phyloP scores from a whole-genome alignment of 2,797 vertebrate species.

The Telmatherina bonti region DNA sequence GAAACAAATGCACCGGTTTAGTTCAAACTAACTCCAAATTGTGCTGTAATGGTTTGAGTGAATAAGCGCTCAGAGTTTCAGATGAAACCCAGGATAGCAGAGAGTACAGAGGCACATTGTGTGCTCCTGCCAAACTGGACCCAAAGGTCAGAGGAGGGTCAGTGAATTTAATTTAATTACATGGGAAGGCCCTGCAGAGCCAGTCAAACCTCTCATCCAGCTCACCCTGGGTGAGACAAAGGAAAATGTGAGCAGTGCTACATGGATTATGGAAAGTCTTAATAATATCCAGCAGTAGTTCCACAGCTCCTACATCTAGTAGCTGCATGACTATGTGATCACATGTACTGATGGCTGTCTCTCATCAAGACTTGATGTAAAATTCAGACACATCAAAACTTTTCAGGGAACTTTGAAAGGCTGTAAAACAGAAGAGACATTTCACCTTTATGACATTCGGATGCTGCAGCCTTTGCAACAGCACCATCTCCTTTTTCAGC shows the following conservation, averaged over 20 bases:
- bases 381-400: background rate
- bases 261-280: conserved; percentile 60
- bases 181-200: conserved; percentile 66
- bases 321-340: background rate
- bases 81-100: conserved; percentile 51
- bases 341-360: background rate
- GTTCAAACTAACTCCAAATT: conserved; percentile 52
- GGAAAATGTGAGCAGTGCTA: conserved; percentile 55
- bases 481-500: conserved; percentile 88
- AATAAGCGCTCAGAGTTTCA: conserved; percentile 54
- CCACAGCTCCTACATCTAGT: conserved; percentile 10
- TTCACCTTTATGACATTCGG: conserved; percentile 90
- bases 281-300: conserved; percentile 31
- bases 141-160: conserved; percentile 73
- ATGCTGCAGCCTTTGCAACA: conserved; percentile 86
- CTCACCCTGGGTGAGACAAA: conserved; percentile 60
- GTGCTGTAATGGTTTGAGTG: conserved; percentile 56
- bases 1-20: conserved; percentile 19
- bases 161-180: conserved; percentile 78
- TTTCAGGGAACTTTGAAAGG: background rate
- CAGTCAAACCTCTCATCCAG: conserved; percentile 58
- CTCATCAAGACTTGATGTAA: background rate
- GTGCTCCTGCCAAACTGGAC: conserved; percentile 66
- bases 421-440: background rate
- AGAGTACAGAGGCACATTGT: conserved; percentile 77